Conservation (phyloP, 2,113 vertebrate genomes). For the Gopherus flavomarginatus region DNA sequence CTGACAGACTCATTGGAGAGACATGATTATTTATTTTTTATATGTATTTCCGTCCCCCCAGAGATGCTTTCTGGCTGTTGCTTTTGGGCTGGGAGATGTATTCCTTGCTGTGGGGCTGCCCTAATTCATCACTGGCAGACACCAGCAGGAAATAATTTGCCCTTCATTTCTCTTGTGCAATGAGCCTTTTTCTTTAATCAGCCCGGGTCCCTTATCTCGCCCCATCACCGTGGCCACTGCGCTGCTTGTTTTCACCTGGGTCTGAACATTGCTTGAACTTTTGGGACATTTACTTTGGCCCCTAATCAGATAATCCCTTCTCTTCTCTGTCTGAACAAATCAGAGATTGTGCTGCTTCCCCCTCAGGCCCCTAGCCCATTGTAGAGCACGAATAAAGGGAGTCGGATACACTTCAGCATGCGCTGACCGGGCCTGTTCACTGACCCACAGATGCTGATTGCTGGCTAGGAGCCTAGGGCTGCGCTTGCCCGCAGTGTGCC, state of each 20-base stretch:
- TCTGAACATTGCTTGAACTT: slow-evolving; percentile 59
- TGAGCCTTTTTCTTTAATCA: slow-evolving; percentile 68
- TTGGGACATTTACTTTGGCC: slow-evolving; percentile 30
- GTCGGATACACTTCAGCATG: slow-evolving; percentile 35
- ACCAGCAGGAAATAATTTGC: slow-evolving; percentile 73
- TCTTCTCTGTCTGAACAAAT: slow-evolving; percentile 51
- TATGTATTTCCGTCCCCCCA: background rate
- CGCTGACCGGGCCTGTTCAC: slow-evolving; percentile 39
- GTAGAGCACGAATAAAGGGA: slow-evolving; percentile 49
- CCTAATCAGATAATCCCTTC: slow-evolving; percentile 15
- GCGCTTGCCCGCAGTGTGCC: background rate
- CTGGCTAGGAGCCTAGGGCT: background rate
- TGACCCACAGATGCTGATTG: background rate
- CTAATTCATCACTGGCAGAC: slow-evolving; percentile 72
- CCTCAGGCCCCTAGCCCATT: slow-evolving; percentile 1
- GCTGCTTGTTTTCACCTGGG: slow-evolving; percentile 77
- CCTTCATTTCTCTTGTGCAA: slow-evolving; percentile 60
- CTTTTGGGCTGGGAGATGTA: background rate
- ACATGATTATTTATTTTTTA: background rate
- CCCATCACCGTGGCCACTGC: slow-evolving; percentile 68
- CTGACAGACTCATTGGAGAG: fast-evolving
- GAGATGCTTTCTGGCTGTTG: background rate
- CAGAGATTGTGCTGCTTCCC: background rate
- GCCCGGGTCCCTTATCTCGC: slow-evolving; percentile 66
- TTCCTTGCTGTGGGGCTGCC: slow-evolving; percentile 69